Conservation (phyloP, 1,140 invertebrate genomes). For the Hycleus cichorii region DNA sequence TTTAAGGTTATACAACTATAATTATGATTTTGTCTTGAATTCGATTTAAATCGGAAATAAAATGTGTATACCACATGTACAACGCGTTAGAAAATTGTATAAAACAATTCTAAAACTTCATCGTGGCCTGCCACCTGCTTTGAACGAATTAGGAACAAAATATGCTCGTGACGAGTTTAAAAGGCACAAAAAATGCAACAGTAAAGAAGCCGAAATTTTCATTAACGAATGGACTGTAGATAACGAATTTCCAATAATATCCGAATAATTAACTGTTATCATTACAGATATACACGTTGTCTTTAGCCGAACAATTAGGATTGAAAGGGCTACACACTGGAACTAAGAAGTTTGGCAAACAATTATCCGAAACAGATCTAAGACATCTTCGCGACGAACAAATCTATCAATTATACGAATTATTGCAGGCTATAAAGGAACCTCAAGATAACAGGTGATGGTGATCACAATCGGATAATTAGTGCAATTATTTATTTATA, state of each 20-base stretch:
- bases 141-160: constrained; percentile 68
- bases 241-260: constrained; percentile 1
- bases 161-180: constrained; percentile 87
- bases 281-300: constrained; percentile 65
- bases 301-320: constrained; percentile 64
- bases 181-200: constrained; percentile 71
- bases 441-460: too few relatives aligned
- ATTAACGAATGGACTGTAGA: constrained; percentile 84
- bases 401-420: constrained; percentile 71
- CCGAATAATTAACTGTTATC: constrained; percentile 11
- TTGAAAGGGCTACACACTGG: constrained; percentile 49
- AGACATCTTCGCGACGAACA: constrained; percentile 73
- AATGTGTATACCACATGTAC: not conserved
- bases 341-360: constrained; percentile 50
- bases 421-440: constrained; percentile 59
- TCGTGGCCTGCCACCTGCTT: constrained; percentile 66
- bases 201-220: constrained; percentile 65
- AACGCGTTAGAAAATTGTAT: constrained; percentile 67
- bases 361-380: constrained; percentile 54
- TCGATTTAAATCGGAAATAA: not conserved
- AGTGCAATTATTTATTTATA: too few relatives aligned
- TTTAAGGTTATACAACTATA: not conserved
- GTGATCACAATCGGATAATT: too few relatives aligned
- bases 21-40: not conserved
- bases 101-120: constrained; percentile 83